A percentile compares a stretch with the other conserved stretches of the same genome.
Conservation (phyloP, 2,797 vertebrate species). For the Macropus fuliginosus region DNA sequence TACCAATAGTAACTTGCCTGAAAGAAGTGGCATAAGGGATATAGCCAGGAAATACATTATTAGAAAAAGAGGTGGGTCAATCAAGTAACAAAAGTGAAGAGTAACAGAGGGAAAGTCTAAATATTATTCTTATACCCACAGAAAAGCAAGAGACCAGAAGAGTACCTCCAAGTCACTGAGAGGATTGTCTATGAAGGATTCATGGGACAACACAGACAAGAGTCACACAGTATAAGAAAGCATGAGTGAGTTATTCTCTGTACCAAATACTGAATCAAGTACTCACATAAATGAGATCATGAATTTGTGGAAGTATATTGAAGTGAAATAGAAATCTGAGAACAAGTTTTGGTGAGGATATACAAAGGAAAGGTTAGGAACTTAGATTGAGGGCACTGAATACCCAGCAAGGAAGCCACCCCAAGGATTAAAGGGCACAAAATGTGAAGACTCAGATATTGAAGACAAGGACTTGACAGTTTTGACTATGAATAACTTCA, state of each 20-base stretch:
- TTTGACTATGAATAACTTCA: not conserved
- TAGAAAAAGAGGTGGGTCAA: not conserved
- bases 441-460: not conserved
- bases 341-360: not conserved
- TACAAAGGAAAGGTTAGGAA: not conserved
- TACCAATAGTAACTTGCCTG: not conserved
- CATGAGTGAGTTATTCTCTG: not conserved
- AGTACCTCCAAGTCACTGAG: not conserved
- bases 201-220: not conserved
- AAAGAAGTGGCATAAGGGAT: not conserved
- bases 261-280: not conserved
- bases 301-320: not conserved
- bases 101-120: not conserved
- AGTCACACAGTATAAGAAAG: not conserved
- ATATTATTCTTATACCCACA: not conserved
- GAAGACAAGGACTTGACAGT: not conserved
- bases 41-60: not conserved
- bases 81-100: not conserved
- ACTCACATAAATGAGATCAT: not conserved
- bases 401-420: not conserved
- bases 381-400: not conserved
- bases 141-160: not conserved
- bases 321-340: not conserved
- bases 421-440: not conserved
- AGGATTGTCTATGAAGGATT: not conserved